phyloP scores from a whole-genome alignment of 1,140 invertebrate species.

The Watersipora subatra region DNA sequence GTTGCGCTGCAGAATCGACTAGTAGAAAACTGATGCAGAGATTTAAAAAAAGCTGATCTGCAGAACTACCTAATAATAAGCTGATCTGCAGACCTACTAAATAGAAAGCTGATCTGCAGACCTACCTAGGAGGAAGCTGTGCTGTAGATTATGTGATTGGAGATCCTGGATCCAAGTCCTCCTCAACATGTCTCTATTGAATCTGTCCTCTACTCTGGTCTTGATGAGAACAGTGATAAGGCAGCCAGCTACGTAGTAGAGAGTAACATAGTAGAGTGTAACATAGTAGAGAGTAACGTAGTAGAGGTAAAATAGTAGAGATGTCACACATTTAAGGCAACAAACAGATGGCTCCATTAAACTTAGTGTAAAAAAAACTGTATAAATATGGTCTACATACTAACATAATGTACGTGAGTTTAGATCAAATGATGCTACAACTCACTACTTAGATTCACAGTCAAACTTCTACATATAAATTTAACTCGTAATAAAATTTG shows the following conservation, averaged over 20 bases:
- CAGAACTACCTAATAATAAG: no score
- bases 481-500: no score
- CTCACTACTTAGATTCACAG: no score
- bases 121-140: neutral
- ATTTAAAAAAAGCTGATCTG: no score
- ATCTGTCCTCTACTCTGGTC: neutral
- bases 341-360: neutral
- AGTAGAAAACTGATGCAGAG: no score
- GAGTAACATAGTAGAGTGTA: no score
- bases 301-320: neutral
- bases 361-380: neutral
- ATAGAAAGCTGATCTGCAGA: neutral
- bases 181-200: neutral
- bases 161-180: neutral
- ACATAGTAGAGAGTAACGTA: no score
- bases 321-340: neutral
- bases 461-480: no score
- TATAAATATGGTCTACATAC: neutral
- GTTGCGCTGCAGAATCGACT: no score
- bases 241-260: no score
- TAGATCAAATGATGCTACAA: no score
- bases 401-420: neutral
- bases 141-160: neutral
- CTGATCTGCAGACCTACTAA: no score
- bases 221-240: neutral